Evolutionary conservation across 1,140 invertebrate genomes (phyloP).

Genomic region (Forficula auricularia): DNA sequence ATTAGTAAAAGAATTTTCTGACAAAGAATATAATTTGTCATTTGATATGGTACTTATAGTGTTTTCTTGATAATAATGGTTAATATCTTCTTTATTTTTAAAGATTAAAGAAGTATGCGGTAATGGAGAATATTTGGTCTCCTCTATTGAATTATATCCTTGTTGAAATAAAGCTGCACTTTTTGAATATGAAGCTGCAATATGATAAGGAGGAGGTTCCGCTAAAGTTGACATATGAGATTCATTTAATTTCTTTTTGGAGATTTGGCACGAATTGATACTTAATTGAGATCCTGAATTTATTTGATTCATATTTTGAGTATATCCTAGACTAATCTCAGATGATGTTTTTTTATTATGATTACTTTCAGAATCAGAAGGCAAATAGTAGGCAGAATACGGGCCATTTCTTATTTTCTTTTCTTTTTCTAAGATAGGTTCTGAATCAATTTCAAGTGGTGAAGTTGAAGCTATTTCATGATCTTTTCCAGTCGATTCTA

Average conservation of each 20-base stretch:
- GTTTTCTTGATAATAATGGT: not conserved
- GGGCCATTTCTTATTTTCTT: too few species aligned
- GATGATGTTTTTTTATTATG: not conserved
- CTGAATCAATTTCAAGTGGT: too few species aligned
- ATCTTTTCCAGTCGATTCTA: too few species aligned
- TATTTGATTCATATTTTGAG: not conserved
- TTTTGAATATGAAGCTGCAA: conserved; percentile 47
- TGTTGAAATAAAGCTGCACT: conserved; percentile 35
- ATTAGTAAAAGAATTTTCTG: not conserved
- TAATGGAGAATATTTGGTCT: not conserved
- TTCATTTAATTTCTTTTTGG: not conserved
- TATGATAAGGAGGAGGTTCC: conserved; percentile 46
- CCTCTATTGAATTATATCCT: not conserved
- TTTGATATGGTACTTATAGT: not conserved
- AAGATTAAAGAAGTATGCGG: too few species aligned
- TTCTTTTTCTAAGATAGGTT: too few species aligned
- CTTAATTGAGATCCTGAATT: not conserved
- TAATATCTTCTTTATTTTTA: too few species aligned
- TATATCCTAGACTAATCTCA: not conserved
- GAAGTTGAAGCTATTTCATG: too few species aligned
- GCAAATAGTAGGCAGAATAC: not conserved
- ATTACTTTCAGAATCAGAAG: not conserved
- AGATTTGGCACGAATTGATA: not conserved
- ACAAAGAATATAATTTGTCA: not conserved
- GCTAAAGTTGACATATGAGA: conserved; percentile 11